A percentile compares a stretch with the other conserved stretches of the same genome.
Conservation (phyloP, 2,888 invertebrate species). For the Euzophera pinguis region DNA sequence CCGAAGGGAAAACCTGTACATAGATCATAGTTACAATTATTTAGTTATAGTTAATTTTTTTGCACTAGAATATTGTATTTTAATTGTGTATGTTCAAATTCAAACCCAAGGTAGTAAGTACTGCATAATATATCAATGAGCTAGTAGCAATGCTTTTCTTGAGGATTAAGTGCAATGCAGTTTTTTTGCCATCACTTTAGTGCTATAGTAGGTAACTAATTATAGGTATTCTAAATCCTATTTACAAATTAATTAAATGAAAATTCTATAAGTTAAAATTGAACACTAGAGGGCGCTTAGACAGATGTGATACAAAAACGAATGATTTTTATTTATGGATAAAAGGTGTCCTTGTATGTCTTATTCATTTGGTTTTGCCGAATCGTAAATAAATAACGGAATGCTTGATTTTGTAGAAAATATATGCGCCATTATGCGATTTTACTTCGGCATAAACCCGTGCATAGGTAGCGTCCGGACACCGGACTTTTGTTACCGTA, state of each 20-base stretch:
- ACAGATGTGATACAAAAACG: neutral
- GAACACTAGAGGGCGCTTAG: constrained; percentile 21
- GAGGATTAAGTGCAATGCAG: too few relatives aligned
- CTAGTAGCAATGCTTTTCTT: too few relatives aligned
- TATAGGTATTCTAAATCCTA: too few relatives aligned
- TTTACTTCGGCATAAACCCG: neutral
- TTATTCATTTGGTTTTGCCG: neutral
- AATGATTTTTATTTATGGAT: too few relatives aligned
- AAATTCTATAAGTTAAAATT: neutral
- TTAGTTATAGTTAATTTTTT: too few relatives aligned
- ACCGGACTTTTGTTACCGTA: neutral
- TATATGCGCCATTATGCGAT: constrained; percentile 20
- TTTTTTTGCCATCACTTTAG: too few relatives aligned
- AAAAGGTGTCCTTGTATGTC: neutral
- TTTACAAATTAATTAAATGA: constrained; percentile 1
- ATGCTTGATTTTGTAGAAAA: neutral
- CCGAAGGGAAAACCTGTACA: constrained; percentile 80
- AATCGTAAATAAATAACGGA: neutral
- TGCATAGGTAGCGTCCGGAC: constrained; percentile 19
- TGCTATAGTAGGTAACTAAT: too few relatives aligned
- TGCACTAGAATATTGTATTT: too few relatives aligned
- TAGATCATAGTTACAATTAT: constrained; percentile 10
- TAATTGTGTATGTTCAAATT: too few relatives aligned
- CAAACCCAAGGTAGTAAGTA: too few relatives aligned
- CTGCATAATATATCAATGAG: too few relatives aligned